Conservation (phyloP, 2,113 vertebrate genomes). For the Urocynchramus pylzowi region DNA sequence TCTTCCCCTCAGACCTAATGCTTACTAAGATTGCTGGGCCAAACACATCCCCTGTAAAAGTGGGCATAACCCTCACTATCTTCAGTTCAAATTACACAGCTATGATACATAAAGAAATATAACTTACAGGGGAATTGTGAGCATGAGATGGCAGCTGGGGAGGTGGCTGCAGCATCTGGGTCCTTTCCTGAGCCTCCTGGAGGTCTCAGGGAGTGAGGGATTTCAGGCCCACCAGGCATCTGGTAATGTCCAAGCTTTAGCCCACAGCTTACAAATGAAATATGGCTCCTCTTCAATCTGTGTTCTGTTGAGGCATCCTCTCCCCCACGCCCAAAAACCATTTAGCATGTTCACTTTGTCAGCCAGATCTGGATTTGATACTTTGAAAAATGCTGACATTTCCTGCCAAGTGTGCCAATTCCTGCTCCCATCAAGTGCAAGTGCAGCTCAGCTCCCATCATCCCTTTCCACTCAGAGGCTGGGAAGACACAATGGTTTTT, state of each 20-base stretch:
- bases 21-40: background rate
- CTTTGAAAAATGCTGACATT: background rate
- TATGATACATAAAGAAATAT: background rate
- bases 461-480: fast-evolving
- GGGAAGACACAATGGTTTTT: background rate
- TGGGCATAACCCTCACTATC: background rate
- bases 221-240: background rate
- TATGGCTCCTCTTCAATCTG: background rate
- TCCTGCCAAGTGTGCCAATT: background rate
- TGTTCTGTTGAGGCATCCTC: background rate
- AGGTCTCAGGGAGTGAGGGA: background rate
- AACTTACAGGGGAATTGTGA: background rate
- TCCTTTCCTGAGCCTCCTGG: background rate
- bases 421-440: background rate
- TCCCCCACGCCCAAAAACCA: background rate
- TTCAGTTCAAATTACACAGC: background rate
- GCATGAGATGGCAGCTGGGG: background rate
- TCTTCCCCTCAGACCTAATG: background rate
- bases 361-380: background rate
- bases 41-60: background rate
- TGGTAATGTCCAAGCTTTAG: background rate
- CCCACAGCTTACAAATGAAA: background rate
- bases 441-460: background rate
- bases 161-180: fast-evolving
- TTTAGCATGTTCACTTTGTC: background rate